Conservation (phyloP, 2,888 invertebrate genomes). For the Spodoptera littoralis region DNA sequence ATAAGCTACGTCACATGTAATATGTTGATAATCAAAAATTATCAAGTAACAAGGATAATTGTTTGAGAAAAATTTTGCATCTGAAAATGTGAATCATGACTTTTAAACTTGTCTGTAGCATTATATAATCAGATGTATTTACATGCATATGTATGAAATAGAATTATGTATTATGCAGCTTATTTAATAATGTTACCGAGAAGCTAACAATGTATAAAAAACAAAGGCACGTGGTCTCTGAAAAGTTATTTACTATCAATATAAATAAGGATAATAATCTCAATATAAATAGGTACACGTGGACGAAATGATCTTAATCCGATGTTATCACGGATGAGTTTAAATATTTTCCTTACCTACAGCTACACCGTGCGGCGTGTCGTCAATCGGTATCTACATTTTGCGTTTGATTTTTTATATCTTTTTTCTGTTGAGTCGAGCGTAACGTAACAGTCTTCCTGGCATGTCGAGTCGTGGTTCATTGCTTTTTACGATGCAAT, state of each 20-base stretch:
- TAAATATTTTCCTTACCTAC: no score
- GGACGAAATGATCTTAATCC: conserved; percentile 15
- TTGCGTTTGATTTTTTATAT: conserved; percentile 14
- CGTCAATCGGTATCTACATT: conserved; percentile 14
- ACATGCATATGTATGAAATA: no score
- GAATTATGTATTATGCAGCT: no score
- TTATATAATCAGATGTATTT: neutral
- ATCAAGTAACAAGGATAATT: conserved; percentile 28
- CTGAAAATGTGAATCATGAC: conserved; percentile 18
- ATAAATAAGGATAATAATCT: conserved; percentile 3
- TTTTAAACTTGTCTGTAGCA: conserved; percentile 4
- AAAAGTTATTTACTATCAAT: no score
- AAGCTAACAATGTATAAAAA: no score
- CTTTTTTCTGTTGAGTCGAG: conserved; percentile 36
- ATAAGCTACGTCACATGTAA: conserved; percentile 35
- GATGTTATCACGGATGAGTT: conserved; percentile 5
- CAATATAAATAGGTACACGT: conserved; percentile 20
- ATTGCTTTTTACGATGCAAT: conserved; percentile 52
- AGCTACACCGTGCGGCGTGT: no score
- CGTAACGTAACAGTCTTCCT: conserved; percentile 32
- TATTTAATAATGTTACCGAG: no score
- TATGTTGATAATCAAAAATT: conserved; percentile 24
- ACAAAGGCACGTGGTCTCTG: no score
- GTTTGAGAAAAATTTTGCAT: conserved; percentile 4
- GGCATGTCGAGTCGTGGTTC: conserved; percentile 28